Conservation (phyloP, 2,113 vertebrate species). For the Trichomycterus rosablanca region DNA sequence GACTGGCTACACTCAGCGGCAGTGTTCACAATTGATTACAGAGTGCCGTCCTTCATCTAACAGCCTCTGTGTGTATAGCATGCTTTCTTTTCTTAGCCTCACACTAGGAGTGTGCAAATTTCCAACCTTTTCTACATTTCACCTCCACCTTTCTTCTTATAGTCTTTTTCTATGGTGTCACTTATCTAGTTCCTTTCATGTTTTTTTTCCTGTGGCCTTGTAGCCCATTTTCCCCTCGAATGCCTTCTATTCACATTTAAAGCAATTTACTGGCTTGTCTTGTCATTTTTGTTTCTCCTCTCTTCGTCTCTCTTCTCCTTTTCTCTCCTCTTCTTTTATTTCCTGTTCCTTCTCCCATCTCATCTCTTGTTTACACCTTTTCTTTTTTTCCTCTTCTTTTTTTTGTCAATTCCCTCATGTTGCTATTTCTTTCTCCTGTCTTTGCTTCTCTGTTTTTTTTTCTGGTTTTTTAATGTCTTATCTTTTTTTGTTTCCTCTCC, state of each 20-base stretch:
- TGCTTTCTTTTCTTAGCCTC: constrained; percentile 62
- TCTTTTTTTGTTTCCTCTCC: too few relatives aligned
- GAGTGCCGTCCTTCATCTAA: constrained; percentile 64
- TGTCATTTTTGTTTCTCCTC: too few relatives aligned
- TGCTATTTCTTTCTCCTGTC: too few relatives aligned
- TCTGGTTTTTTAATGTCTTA: too few relatives aligned
- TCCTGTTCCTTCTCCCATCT: too few relatives aligned
- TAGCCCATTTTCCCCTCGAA: neutral
- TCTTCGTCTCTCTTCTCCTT: too few relatives aligned
- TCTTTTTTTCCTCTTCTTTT: too few relatives aligned
- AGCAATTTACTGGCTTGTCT: too few relatives aligned
- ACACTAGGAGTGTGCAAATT: constrained; percentile 59
- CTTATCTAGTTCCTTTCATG: constrained; percentile 1
- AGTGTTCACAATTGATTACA: constrained; percentile 75
- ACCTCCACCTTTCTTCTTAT: constrained; percentile 21
- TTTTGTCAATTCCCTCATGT: too few relatives aligned
- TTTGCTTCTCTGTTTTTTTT: too few relatives aligned
- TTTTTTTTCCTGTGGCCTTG: constrained; percentile 1
- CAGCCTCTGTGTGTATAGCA: constrained; percentile 67
- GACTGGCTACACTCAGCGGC: constrained; percentile 64
- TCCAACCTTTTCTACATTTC: constrained; percentile 45
- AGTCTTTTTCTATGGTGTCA: constrained; percentile 20
- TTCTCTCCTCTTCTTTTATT: too few relatives aligned
- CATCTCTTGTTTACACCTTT: too few relatives aligned
- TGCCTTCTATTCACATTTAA: constrained; percentile 1